Conservation (phyloP, 1,140 invertebrate species). For the Drosophila subpulchrella region DNA sequence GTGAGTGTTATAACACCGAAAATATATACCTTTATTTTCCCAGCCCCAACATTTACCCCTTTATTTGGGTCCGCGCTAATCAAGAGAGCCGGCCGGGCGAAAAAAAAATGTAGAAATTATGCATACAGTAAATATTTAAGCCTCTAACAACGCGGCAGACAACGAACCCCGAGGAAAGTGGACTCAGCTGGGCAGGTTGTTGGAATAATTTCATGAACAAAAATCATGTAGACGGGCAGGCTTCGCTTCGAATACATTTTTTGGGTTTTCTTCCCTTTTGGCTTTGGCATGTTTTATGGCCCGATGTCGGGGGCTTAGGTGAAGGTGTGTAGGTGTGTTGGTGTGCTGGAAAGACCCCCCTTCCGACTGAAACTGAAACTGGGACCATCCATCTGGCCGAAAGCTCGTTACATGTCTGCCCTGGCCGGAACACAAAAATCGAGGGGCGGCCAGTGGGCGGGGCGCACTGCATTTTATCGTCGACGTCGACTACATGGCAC, state of each 20-base stretch:
- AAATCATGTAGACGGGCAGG: constrained; percentile 67
- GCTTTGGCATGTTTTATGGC: constrained; percentile 75
- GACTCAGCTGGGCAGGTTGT: constrained; percentile 53
- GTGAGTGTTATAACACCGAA: constrained; percentile 85
- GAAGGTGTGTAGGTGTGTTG: constrained; percentile 26
- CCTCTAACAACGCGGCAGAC: constrained; percentile 71
- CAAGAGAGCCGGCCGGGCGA: constrained; percentile 19
- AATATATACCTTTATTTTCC: too few relatives aligned
- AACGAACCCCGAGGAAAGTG: constrained; percentile 22
- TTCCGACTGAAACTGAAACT: constrained; percentile 27
- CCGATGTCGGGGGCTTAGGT: constrained; percentile 56
- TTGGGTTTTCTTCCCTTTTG: constrained; percentile 16
- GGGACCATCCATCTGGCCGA: constrained; percentile 72
- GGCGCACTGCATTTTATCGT: constrained; percentile 72
- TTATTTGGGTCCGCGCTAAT: constrained; percentile 46
- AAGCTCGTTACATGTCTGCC: constrained; percentile 77
- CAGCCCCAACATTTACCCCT: constrained; percentile 28
- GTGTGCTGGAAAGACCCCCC: neutral
- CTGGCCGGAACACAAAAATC: constrained; percentile 63
- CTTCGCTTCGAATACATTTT: constrained; percentile 34
- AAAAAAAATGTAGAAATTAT: constrained; percentile 63
- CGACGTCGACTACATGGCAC: constrained; percentile 70
- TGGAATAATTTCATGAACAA: constrained; percentile 79
- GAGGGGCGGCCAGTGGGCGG: constrained; percentile 11
- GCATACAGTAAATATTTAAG: constrained; percentile 82